Evolutionary conservation across 1,140 invertebrate species (phyloP).

Genomic region (Eufriesea mexicana): DNA sequence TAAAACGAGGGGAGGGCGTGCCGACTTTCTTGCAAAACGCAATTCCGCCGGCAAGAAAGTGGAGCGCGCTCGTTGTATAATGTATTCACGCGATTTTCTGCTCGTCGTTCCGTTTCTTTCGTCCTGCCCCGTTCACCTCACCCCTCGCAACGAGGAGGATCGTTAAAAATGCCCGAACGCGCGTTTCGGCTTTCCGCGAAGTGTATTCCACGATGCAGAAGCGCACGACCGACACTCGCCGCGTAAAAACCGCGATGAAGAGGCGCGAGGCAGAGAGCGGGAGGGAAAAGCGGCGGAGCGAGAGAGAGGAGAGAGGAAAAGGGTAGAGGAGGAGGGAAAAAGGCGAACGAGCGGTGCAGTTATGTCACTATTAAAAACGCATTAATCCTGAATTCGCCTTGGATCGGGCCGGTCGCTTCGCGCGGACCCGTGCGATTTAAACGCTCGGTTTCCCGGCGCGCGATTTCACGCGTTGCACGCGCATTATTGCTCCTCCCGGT

Average conservation of each 20-base stretch:
- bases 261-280: neutral
- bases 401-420: constrained; percentile 47
- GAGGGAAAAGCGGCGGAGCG: neutral
- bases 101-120: neutral
- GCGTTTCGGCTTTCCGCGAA: constrained; percentile 54
- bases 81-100: constrained; percentile 63
- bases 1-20: constrained; percentile 45
- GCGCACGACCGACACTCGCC: neutral
- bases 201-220: constrained; percentile 17
- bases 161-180: constrained; percentile 54
- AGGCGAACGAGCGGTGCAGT: constrained; percentile 60
- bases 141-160: neutral
- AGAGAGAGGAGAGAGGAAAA: constrained; percentile 22
- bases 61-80: constrained; percentile 51
- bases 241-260: constrained; percentile 29
- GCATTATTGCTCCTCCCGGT: constrained; percentile 33
- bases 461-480: constrained; percentile 49
- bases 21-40: constrained; percentile 57
- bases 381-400: constrained; percentile 72
- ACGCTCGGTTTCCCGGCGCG: constrained; percentile 43
- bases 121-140: neutral
- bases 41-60: constrained; percentile 49
- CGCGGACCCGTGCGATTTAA: constrained; percentile 48
- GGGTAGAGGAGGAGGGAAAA: neutral
- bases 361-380: constrained; percentile 77